Percentiles rank a stretch among this genome's conserved stretches.
Evolutionary conservation across 2,797 vertebrate species (phyloP).

Genomic region (Diceros bicornis): DNA sequence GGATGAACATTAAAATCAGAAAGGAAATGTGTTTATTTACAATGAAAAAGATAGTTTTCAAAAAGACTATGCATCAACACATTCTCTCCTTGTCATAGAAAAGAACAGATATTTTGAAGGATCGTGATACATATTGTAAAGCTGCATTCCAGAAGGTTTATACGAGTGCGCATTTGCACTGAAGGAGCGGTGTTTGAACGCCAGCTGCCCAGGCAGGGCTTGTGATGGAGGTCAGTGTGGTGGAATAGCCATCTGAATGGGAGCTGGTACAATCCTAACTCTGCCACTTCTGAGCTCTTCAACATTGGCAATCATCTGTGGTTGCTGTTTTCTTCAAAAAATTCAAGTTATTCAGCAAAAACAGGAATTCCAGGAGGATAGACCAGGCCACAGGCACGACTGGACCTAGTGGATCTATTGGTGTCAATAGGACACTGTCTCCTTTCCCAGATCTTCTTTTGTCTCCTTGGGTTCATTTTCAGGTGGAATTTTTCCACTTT

Average conservation of each 20-base stretch:
- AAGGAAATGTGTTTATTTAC: background rate
- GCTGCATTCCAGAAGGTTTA: background rate
- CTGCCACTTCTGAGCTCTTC: background rate
- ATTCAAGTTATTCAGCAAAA: background rate
- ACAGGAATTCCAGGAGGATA: background rate
- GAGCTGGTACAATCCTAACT: background rate
- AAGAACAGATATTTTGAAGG: background rate
- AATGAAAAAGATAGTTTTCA: slow-evolving; percentile 26
- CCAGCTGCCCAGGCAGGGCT: background rate
- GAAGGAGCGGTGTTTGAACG: background rate
- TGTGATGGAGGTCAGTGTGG: background rate
- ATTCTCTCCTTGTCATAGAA: background rate
- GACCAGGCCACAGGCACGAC: background rate
- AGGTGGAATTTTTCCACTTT: background rate
- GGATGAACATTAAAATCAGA: slow-evolving; percentile 18
- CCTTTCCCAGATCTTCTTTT: background rate
- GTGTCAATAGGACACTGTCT: background rate
- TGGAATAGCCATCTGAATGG: background rate
- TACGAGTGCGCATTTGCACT: background rate
- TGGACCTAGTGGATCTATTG: background rate
- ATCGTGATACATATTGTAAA: background rate
- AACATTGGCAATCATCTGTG: background rate
- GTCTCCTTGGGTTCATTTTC: slow-evolving; percentile 16
- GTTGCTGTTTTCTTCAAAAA: background rate
- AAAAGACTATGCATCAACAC: background rate